Conservation (phyloP, 2,888 invertebrate species). For the Panopea generosa region DNA sequence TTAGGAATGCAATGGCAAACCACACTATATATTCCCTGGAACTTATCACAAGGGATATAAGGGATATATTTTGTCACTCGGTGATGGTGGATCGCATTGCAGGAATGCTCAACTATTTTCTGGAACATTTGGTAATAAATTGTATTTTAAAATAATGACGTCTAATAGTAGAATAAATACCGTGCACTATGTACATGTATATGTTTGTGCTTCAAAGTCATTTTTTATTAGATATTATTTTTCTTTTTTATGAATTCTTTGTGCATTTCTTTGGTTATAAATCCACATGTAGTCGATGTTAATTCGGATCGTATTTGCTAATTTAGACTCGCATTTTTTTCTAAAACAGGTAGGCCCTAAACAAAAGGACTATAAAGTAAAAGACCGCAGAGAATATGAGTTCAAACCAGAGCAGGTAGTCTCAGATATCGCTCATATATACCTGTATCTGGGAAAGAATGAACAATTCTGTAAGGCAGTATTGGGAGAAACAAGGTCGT, state of each 20-base stretch:
- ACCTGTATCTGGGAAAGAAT: conserved; percentile 91
- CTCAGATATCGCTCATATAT: conserved; percentile 95
- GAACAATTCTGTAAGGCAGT: conserved; percentile 82
- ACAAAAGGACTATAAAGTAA: conserved; percentile 95
- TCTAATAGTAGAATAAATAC: no score
- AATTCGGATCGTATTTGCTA: no score
- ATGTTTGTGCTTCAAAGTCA: no score
- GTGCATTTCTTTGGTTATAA: no score
- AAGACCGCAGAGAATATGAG: conserved; percentile 92
- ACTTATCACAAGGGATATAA: conserved; percentile 80
- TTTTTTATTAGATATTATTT: no score
- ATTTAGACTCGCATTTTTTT: no score
- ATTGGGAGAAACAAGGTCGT: conserved; percentile 93
- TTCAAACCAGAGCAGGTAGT: conserved; percentile 97
- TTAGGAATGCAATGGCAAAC: conserved; percentile 96
- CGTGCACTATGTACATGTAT: no score
- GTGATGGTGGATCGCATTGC: conserved; percentile 97
- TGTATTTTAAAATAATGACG: no score
- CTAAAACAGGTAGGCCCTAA: conserved; percentile 87
- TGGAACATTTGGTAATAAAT: conserved; percentile 90
- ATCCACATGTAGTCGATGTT: no score
- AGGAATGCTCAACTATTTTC: conserved; percentile 97
- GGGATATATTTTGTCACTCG: conserved; percentile 93
- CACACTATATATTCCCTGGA: conserved; percentile 95
- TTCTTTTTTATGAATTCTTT: no score